A percentile compares a stretch with the other conserved stretches of the same genome.
phyloP scores from a whole-genome alignment of 2,113 vertebrate species.

The Caranx melampygus region DNA sequence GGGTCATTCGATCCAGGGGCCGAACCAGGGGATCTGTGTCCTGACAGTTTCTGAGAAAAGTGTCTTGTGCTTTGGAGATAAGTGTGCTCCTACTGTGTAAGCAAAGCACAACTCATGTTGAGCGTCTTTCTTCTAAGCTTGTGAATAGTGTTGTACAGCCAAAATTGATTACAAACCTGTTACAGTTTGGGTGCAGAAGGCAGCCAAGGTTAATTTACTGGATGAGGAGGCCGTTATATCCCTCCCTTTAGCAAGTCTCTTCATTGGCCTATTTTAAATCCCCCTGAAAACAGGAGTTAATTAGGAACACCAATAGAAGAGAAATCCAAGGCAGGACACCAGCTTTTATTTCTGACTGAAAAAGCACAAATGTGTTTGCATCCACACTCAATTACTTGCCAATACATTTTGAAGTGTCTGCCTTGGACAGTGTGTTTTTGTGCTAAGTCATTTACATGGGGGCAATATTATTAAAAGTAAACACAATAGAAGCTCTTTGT shows the following conservation, averaged over 20 bases:
- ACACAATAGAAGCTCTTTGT: slow-evolving; percentile 72
- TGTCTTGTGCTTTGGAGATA: slow-evolving; percentile 44
- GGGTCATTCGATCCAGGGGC: slow-evolving; percentile 13
- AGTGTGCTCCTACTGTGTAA: slow-evolving; percentile 47
- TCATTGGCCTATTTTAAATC: slow-evolving; percentile 74
- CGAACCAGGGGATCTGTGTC: slow-evolving; percentile 1
- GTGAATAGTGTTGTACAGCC: slow-evolving; percentile 33
- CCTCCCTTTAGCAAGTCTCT: slow-evolving; percentile 64
- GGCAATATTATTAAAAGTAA: slow-evolving; percentile 69
- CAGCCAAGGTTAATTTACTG: slow-evolving; percentile 79
- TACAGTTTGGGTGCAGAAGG: slow-evolving; percentile 70
- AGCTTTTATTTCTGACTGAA: slow-evolving; percentile 61
- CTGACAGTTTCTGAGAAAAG: slow-evolving; percentile 29
- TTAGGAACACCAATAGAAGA: slow-evolving; percentile 68
- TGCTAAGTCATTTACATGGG: slow-evolving; percentile 57
- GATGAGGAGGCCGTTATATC: slow-evolving; percentile 66
- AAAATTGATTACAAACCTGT: slow-evolving; percentile 65
- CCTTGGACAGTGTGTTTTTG: slow-evolving; percentile 47
- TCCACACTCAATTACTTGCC: slow-evolving; percentile 59
- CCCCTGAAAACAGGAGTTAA: slow-evolving; percentile 75
- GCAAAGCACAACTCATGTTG: slow-evolving; percentile 42
- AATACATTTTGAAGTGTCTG: slow-evolving; percentile 47
- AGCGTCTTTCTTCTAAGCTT: slow-evolving; percentile 45
- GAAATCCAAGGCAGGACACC: slow-evolving; percentile 56
- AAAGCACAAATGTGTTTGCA: slow-evolving; percentile 61